Base-by-base conservation (phyloP, 1,140 invertebrate species). In the Leucophenga varia region DNA sequence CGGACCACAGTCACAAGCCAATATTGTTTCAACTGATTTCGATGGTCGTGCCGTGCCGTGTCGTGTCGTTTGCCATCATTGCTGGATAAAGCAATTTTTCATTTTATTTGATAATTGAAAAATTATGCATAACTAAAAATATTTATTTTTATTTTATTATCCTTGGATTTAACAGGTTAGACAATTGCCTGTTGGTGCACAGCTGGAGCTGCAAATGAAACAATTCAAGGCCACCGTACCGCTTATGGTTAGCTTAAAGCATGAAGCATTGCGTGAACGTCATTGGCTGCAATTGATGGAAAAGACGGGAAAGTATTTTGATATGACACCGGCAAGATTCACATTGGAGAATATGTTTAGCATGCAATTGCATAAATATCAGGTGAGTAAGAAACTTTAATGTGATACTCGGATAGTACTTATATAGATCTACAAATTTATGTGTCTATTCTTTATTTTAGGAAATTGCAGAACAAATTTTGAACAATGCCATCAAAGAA, bases 201-300 rank as follows among this genome's bases (percentile, higher is more conserved):
- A 81, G 21, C 57, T 96, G n/a, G 85, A 92, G 51, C 69, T 81
- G 3, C 86, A 86, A 57, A 91, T 96, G 90, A 91, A 88, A 57
- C 86, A 89, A 55, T 95, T 95, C 75, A 90, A 90, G 69, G 85
- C 85, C 56, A 86, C 90, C 0, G 84, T 95, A 5, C 91, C 92
- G 0, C 72, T 96, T 14, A 93, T 95, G 83, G 86, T 93, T 9
- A 90, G 93, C 39, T 71, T 96, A 20, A 95, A 95, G 72, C 89
- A 94, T 73, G 91, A 95, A 61, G 90, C 92, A 1, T 82, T 95
- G 69, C 74, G 91, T 22, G 88, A 91, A 47, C 80, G 91, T 22
- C 93, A 95, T 77, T 95, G 92, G 92, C 83, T 85, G 47, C 83
- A 90, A 54, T 74, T 96, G 18, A 95, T 95, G 91, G 75, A 81